phyloP scores from a whole-genome alignment of 2,888 invertebrate genomes.

The Drosophila cognata region DNA sequence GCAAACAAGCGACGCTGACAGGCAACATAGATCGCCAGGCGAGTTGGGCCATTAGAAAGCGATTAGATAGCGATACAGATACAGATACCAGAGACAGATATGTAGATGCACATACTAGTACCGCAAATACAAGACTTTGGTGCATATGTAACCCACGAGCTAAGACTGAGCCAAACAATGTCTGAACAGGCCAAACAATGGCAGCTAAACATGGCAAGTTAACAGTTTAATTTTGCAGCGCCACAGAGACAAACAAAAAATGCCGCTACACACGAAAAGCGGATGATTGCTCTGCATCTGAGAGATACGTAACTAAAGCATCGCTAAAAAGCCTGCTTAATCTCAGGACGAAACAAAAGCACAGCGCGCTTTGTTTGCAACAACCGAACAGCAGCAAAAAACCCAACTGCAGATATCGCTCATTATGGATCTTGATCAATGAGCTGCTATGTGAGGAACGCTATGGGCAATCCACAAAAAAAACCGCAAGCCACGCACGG shows the following conservation, averaged over 20 bases:
- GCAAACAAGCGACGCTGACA: constrained; percentile 75
- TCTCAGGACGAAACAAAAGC: constrained; percentile 79
- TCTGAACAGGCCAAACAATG: constrained; percentile 72
- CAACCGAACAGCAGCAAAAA: constrained; percentile 11
- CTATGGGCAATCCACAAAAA: constrained; percentile 23
- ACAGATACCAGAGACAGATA: constrained; percentile 58
- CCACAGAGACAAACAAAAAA: constrained; percentile 58
- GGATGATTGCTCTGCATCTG: constrained; percentile 68
- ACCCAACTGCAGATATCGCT: constrained; percentile 74
- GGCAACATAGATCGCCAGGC: constrained; percentile 77
- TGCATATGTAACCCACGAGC: constrained; percentile 74
- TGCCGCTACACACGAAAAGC: constrained; percentile 70
- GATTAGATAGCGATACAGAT: constrained; percentile 81
- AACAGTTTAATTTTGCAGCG: constrained; percentile 76
- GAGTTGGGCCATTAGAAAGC: constrained; percentile 77
- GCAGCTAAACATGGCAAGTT: constrained; percentile 82
- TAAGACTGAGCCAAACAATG: constrained; percentile 57
- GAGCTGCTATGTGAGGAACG: constrained; percentile 43
- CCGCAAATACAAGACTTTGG: constrained; percentile 30
- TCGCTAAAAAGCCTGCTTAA: constrained; percentile 65
- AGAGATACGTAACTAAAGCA: constrained; percentile 62
- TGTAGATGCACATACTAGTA: constrained; percentile 27
- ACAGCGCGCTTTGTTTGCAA: constrained; percentile 16
- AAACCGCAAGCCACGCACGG: constrained; percentile 50
- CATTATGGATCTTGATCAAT: constrained; percentile 80